phyloP scores from a whole-genome alignment of 1,140 invertebrate genomes.

The Tetranychus cinnabarinus region DNA sequence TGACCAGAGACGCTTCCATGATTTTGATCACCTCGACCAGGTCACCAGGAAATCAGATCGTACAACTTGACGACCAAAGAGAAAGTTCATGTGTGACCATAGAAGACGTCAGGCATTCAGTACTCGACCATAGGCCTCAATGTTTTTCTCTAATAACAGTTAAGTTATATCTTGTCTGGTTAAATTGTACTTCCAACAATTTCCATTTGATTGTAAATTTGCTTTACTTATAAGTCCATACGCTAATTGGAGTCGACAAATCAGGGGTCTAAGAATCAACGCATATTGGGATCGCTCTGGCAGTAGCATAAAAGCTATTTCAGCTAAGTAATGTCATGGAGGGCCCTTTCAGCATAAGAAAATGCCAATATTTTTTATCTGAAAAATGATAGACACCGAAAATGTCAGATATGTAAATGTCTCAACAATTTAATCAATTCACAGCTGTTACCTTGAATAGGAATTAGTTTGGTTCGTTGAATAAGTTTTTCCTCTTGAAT shows the following conservation, averaged over 20 bases:
- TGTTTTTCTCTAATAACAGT: too few species aligned
- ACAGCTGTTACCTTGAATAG: background rate
- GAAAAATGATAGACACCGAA: conserved; percentile 3
- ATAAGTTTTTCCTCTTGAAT: conserved; percentile 17
- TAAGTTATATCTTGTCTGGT: too few species aligned
- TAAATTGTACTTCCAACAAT: too few species aligned
- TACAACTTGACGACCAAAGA: conserved; percentile 3
- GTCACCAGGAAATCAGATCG: background rate
- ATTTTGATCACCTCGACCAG: too few species aligned
- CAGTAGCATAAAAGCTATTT: conserved; percentile 30
- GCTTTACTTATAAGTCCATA: background rate
- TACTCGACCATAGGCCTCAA: background rate
- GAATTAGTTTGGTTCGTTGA: conserved; percentile 6
- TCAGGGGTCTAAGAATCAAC: conserved; percentile 1
- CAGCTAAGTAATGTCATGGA: conserved; percentile 38
- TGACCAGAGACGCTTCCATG: too few species aligned
- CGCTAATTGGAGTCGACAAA: background rate
- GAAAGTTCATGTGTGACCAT: conserved; percentile 12
- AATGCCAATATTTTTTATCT: conserved; percentile 22
- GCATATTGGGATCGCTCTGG: conserved; percentile 17
- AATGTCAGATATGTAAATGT: too few species aligned
- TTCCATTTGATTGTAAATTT: too few species aligned
- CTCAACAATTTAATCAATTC: too few species aligned
- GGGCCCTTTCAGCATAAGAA: conserved; percentile 18
- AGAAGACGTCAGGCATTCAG: conserved; percentile 3